Conservation (phyloP, 2,113 vertebrate genomes). For the Elachura formosa region DNA sequence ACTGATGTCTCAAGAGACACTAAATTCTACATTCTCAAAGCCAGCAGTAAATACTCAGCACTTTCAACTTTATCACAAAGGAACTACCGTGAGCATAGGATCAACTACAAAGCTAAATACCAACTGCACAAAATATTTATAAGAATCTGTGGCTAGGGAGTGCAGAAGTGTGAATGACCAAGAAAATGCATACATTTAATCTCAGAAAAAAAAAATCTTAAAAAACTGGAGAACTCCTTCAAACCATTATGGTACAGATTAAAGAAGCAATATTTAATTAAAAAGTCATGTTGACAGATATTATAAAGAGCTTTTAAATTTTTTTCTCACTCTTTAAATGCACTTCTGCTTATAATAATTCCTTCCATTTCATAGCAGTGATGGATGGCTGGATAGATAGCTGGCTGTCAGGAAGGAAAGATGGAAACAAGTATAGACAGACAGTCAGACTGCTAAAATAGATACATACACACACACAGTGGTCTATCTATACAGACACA, state of each 20-base stretch:
- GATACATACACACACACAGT: accelerated
- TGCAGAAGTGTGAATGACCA: background rate
- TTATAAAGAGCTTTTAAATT: background rate
- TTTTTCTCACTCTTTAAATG: background rate
- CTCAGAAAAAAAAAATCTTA: background rate
- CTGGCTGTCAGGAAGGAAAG: background rate
- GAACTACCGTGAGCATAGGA: accelerated
- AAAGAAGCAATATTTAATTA: background rate
- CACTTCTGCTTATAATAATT: background rate
- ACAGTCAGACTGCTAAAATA: accelerated
- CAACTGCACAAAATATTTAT: background rate
- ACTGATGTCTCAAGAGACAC: background rate
- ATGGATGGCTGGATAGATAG: background rate
- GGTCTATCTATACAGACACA: accelerated
- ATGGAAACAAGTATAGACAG: accelerated
- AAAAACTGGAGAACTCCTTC: background rate
- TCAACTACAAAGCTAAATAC: background rate
- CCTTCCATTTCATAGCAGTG: background rate
- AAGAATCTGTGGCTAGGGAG: background rate
- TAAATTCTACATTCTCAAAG: background rate
- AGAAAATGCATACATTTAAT: background rate
- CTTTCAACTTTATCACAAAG: background rate
- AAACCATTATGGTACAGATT: background rate
- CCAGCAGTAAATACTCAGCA: background rate
- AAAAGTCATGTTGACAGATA: background rate